Percentiles rank a stretch among this genome's conserved stretches.
These are phyloP conservation scores for Dinoponera quadriceps DNA, from an alignment of 1,140 invertebrate species.

Conservation along the genomic window DNA sequence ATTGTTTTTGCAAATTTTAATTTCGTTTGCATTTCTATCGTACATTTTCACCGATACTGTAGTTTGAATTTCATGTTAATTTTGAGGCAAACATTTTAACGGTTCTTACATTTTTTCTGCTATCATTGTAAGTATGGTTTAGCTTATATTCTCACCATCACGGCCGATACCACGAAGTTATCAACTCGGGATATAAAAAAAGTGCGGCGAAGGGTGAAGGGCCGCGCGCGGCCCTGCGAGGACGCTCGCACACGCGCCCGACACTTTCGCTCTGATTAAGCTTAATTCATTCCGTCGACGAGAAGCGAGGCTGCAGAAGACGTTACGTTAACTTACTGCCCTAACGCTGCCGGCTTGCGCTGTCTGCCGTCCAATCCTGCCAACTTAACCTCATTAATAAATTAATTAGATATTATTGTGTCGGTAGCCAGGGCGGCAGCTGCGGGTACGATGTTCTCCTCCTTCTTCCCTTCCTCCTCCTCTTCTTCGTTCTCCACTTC, in stretches of 20 bases:
- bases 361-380: slow-evolving; percentile 85
- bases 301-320: slow-evolving; percentile 77
- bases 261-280: slow-evolving; percentile 82
- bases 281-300: slow-evolving; percentile 80
- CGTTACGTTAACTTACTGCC: slow-evolving; percentile 74
- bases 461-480: slow-evolving; percentile 19
- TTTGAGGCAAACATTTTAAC: too few species aligned
- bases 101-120: too few species aligned
- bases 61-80: too few species aligned
- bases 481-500: slow-evolving; percentile 49
- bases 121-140: too few species aligned
- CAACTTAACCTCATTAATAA: slow-evolving; percentile 86
- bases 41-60: too few species aligned
- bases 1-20: too few species aligned
- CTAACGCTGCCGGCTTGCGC: slow-evolving; percentile 79
- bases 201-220: slow-evolving; percentile 40
- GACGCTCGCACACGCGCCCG: slow-evolving; percentile 76
- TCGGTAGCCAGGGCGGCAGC: slow-evolving; percentile 84
- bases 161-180: not conserved
- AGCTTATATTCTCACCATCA: too few species aligned
- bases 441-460: slow-evolving; percentile 76
- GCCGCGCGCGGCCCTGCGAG: slow-evolving; percentile 75
- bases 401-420: slow-evolving; percentile 86
- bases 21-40: too few species aligned
- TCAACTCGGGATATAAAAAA: slow-evolving; percentile 28